Conservation (phyloP, 2,113 vertebrate species). For the Calidris pygmaea region DNA sequence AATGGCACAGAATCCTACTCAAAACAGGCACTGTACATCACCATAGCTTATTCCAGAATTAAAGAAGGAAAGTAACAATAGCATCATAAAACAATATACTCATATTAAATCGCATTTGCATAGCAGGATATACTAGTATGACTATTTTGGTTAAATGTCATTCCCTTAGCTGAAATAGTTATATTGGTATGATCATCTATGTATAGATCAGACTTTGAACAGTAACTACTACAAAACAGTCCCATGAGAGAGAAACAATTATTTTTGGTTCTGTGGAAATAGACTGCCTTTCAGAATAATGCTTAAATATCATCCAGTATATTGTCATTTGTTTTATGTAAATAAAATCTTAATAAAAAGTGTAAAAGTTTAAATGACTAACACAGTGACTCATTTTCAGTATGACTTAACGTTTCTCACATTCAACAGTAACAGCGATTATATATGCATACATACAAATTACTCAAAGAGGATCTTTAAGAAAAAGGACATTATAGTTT, state of each 20-base stretch:
- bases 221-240: slow-evolving; percentile 27
- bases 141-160: slow-evolving; percentile 14
- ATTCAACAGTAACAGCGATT: neutral
- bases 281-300: slow-evolving; percentile 30
- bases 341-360: slow-evolving; percentile 67
- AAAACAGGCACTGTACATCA: neutral
- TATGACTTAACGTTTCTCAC: slow-evolving; percentile 13
- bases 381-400: slow-evolving; percentile 48
- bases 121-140: neutral
- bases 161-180: neutral
- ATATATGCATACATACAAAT: slow-evolving; percentile 24
- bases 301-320: slow-evolving; percentile 28
- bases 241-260: neutral
- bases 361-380: slow-evolving; percentile 59
- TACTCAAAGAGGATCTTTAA: slow-evolving; percentile 34
- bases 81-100: neutral
- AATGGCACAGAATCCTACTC: neutral
- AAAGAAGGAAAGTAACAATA: neutral
- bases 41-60: neutral
- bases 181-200: neutral
- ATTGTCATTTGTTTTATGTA: slow-evolving; percentile 63
- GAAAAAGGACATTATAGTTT: slow-evolving; percentile 16
- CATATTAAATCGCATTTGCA: neutral
- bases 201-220: neutral
- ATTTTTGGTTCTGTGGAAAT: slow-evolving; percentile 15